Evolutionary conservation across 1,140 invertebrate genomes (phyloP), one percentile per base, ranked within the genome.

Genomic region (Rhyacophila brunnea): DNA sequence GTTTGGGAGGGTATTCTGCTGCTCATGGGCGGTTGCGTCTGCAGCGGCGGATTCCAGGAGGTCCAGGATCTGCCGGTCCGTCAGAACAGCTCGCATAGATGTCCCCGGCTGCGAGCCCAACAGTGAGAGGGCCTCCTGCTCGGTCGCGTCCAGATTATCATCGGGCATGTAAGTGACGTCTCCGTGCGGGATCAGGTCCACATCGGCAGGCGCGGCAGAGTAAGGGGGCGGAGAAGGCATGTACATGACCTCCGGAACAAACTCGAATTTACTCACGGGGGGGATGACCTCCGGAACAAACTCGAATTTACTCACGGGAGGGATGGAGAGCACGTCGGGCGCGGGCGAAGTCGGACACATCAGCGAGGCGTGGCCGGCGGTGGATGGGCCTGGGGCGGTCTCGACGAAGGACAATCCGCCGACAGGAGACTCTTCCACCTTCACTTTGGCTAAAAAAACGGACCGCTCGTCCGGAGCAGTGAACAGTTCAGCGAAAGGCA

Each of bases 1-100:
- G 1, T 73, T 73, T 14, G 77, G 77, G 67, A 79, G 55, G 59
- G 51, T 73, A 70, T 64, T 71, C 71, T 15, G 60, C 66, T 58
- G 52, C 19, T 54, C 44, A 15, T 35, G 50, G 35, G 11, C 23
- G 36, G 15, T 14, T 14, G 20, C 11, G 28, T 19, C 19, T 17
- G 32, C 23, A 28, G 10, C 1, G 35, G 17, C 34, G 15, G 55
- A 40, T 14, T 44, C 40, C 20, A 43, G 20, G 11, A 50, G 13
- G 13, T 38, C 11, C 35, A 55, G 38, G n/a, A 50, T 45, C 47
- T 56, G 13, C 67, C 67, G 15, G 68, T 50, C 34, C 4, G 55
- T 44, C n/a, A 23, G 47, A 6, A 47, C 44, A n/a, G 42, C 68
- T 13, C 72, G 34, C 15, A 52, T 42, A 35, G 42, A 28, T 3